Base-by-base conservation (phyloP, 2,797 vertebrate species). In the Megalops cyprinoides region DNA sequence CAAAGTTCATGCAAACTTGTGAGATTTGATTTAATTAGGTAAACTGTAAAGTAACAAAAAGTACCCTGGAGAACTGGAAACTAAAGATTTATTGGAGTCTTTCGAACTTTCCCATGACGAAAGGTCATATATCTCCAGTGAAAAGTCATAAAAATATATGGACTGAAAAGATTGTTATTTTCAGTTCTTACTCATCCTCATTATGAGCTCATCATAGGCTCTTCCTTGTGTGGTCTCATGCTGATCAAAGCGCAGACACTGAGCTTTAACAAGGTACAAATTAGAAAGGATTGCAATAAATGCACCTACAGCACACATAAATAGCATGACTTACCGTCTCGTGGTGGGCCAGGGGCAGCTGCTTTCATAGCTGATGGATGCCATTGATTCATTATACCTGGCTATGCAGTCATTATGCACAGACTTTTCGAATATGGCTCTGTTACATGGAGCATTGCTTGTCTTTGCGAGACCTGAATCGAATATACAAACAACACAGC, bases 301-400 rank as follows among this genome's bases (percentile, higher is more conserved):
- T 46, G 44, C 69, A 74, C 49, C 44, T 28, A 37, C 28, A 51
- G 9, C 10, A 51, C 20, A 23, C 9, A 44, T 34, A 74, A 49
- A 75, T 75, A 37, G 12, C 74, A 60, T 44, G 25, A 58, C 76
- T 74, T 81, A 94, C 93, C 76, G 2, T 91, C 88, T 93, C 2
- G 84, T 86, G 8, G 46, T 31, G 0, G 94, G 92, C 94, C 94
- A 94, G 0, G 91, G 89, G 60, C 94, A 94, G 0, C 39, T 67
- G 7, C 85, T 65, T 67, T 81, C 60, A 67, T 90, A 92, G 62
- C 88, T 85, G 5, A 71, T 90, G 0, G 51, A 76, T 76, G 88
- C 85, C 92, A 94, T 91, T 80, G 44, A 86, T n/a, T 39, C 62
- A 76, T 84, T 89, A 86, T 93, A 95, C 15, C 78, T 39, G 0